Conservation (phyloP, 2,113 vertebrate species). For the Seriola rivoliana region DNA sequence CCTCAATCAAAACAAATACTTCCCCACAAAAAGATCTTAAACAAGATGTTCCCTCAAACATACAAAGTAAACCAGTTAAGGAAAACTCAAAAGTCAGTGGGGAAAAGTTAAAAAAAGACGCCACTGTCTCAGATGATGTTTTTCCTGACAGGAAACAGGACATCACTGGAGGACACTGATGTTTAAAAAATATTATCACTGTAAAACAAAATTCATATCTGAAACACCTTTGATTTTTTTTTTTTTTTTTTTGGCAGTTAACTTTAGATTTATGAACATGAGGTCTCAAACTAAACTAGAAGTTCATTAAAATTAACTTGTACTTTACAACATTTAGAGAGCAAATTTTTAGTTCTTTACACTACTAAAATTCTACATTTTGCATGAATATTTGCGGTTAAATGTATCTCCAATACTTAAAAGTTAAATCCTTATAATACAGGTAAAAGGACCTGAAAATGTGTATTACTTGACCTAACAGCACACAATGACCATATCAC, state of each 20-base stretch:
- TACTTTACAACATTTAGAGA: slow-evolving; percentile 16
- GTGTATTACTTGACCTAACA: neutral
- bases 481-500: neutral
- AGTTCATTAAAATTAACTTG: slow-evolving; percentile 3
- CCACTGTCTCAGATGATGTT: slow-evolving; percentile 7
- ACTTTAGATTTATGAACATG: slow-evolving; percentile 64
- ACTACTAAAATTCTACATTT: neutral
- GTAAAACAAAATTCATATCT: slow-evolving; percentile 36
- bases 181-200: slow-evolving; percentile 17
- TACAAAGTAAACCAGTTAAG: slow-evolving; percentile 50
- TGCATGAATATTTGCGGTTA: neutral
- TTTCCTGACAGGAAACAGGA: slow-evolving; percentile 31
- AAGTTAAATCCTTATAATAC: neutral
- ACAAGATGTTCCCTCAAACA: slow-evolving; percentile 61
- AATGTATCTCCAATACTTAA: neutral
- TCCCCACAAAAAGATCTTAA: slow-evolving; percentile 24
- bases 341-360: neutral
- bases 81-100: slow-evolving; percentile 32
- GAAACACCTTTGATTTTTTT: slow-evolving; percentile 7
- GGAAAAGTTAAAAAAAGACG: neutral
- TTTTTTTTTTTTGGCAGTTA: slow-evolving; percentile 45
- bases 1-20: slow-evolving; percentile 37
- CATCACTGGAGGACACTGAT: slow-evolving; percentile 6
- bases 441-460: neutral
- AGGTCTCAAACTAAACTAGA: slow-evolving; percentile 30